Evolutionary conservation across 2,888 invertebrate genomes (phyloP).

Genomic region (Argynnis bischoffii): DNA sequence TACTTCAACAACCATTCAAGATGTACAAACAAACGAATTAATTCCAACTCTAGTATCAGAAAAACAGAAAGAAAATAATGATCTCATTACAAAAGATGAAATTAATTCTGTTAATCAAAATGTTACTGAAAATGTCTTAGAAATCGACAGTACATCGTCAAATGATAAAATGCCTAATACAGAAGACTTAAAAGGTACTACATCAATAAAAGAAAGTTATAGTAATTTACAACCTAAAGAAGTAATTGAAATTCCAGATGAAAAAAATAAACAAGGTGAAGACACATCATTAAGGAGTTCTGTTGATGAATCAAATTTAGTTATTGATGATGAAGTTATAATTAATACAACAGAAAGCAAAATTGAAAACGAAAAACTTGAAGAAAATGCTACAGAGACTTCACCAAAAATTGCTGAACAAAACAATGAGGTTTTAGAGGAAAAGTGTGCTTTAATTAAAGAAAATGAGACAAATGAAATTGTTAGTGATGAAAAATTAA

Average conservation of each 20-base stretch:
- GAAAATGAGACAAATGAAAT: neutral
- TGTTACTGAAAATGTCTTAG: neutral
- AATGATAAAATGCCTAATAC: neutral
- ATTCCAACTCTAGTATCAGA: neutral
- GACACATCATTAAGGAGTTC: constrained; percentile 1
- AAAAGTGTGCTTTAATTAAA: neutral
- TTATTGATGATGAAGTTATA: constrained; percentile 14
- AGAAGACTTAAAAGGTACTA: neutral
- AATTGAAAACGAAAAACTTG: constrained; percentile 4
- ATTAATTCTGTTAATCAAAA: neutral
- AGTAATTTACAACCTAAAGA: constrained; percentile 33
- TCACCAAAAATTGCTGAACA: neutral
- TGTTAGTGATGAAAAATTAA: neutral
- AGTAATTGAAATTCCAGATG: constrained; percentile 29
- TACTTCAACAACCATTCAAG: neutral
- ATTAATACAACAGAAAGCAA: constrained; percentile 1
- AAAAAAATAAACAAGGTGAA: constrained; percentile 2
- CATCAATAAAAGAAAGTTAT: constrained; percentile 8
- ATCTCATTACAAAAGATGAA: neutral
- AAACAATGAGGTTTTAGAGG: neutral
- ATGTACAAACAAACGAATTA: neutral
- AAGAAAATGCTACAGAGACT: neutral
- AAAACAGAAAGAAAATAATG: neutral
- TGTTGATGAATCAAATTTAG: constrained; percentile 11
- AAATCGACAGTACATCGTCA: neutral